Evolutionary conservation across 1,140 invertebrate species (phyloP), one percentile per base, ranked within the genome.

Genomic region (Monomorium pharaonis): DNA sequence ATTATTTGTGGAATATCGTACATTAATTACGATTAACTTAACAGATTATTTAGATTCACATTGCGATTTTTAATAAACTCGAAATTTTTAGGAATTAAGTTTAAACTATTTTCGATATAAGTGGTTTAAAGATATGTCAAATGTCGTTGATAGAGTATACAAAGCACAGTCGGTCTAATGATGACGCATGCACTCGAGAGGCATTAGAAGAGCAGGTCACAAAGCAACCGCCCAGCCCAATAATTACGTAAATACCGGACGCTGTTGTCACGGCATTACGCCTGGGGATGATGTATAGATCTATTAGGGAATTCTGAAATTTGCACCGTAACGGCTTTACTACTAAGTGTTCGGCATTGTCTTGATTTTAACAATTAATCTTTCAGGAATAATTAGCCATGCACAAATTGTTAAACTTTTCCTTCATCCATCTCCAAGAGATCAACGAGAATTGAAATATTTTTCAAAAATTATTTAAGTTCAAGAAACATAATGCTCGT

Each of bases 241-340:
- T 88, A 90, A 91, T 91, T 91, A 90, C 85, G 83, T 89, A 91
- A 91, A 91, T 91, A 90, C 87, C 83, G 60, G 7, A 69, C 24
- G 58, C 60, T 56, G 69, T 58, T 67, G 80, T 70, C 85, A 69
- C 86, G 56, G 30, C 74, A 63, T n/a, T 44, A 87, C 62, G 78
- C 76, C 47, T 72, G 54, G 80, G 47, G 78, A 83, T 90, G 86
- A 89, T 87, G 70, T 58, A 84, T 37, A 56, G 51, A 3, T 56
- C 70, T 27, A 44, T 74, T 65, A 60, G 33, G 49, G 42, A 18
- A 63, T 58, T 51, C 21, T n/a, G 78, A 27, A 65, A 88, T 74
- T 69, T 84, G 51, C 51, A 10, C 44, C 27, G 21, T 42, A 67
- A 86, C 2, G 33, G 37, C n/a, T 37, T 58, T 24, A 14, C 33